These are phyloP conservation scores for Acropora yongei DNA, from an alignment of 64 coral and sea anemone genomes.

Conservation along the genomic window DNA sequence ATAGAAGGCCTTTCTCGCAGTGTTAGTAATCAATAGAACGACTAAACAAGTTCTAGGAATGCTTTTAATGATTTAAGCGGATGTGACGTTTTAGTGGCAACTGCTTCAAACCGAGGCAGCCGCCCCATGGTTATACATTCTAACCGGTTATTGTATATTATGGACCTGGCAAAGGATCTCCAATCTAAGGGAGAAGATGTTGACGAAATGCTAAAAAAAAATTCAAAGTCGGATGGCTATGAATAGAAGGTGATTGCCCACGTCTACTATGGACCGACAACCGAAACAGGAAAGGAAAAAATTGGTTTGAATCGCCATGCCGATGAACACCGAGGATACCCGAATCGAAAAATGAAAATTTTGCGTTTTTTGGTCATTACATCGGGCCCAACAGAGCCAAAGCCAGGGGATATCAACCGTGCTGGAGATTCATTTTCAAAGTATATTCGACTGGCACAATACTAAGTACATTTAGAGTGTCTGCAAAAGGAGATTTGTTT, in stretches of 20 bases:
- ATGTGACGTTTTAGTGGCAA: neutral
- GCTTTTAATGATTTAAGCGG: conserved; percentile 1
- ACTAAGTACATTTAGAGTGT: neutral
- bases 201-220: neutral
- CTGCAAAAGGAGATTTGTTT: conserved; percentile 1
- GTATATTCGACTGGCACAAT: neutral
- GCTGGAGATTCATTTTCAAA: conserved; percentile 1
- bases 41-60: neutral
- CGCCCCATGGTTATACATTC: neutral
- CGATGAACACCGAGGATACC: neutral
- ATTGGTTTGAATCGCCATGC: neutral
- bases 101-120: neutral
- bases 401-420: neutral
- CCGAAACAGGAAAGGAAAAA: neutral
- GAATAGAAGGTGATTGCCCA: too few species aligned
- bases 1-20: neutral
- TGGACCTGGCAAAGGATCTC: neutral
- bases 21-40: neutral
- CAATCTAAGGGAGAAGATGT: neutral
- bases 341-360: neutral
- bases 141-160: conserved; percentile 2
- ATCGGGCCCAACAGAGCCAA: neutral
- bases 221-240: too few species aligned
- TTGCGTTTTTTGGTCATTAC: neutral
- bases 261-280: too few species aligned